Base-by-base conservation (phyloP, 2,888 invertebrate species). In the Oxystoma pomonae region DNA sequence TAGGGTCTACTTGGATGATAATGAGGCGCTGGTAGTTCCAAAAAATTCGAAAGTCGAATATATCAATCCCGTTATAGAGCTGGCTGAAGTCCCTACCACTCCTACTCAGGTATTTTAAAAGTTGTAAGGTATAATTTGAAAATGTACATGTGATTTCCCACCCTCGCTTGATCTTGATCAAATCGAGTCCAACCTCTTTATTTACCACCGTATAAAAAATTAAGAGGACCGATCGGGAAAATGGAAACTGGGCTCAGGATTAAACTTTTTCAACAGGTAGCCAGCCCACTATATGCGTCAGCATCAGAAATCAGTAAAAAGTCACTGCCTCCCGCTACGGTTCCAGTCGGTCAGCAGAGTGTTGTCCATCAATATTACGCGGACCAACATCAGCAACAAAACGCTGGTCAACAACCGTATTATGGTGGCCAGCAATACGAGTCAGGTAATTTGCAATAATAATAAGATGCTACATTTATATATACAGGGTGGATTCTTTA, bases 11-110 rank as follows among this genome's bases (percentile, higher is more conserved):
- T 58, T 70, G 35, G 70, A 69, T 17, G 65, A 67, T 17, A 64
- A 67, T 61, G 70, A 72, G 58, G 62, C 61, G 53, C 60, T 70
- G 53, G 55, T 69, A 59, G 60, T 71, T 20, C 69, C 71, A 20
- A 67, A 68, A 62, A 49, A 67, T 57, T 62, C 67, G 0, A 62
- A 63, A 58, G 59, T 67, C n/a, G 59, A 59, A 56, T 66, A 64
- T 50, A 49, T 66, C 35, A 59, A 21, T 55, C 63, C 64, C 1
- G 57, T 52, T 18, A 55, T 56, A 16, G 55, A 58, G 57, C 49
- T 60, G 3, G 61, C 57, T n/a, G 61, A 60, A 18, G 55, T 35
- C 12, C 35, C 35, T 35, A 35, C 3, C 12, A 35, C 35, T 7
- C 5, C 35, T 12, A 12, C 3, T 35, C 35, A 35, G 35, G 35